These are phyloP conservation scores for Pammene fasciana DNA, from an alignment of 2,888 invertebrate species.

Conservation along the genomic window DNA sequence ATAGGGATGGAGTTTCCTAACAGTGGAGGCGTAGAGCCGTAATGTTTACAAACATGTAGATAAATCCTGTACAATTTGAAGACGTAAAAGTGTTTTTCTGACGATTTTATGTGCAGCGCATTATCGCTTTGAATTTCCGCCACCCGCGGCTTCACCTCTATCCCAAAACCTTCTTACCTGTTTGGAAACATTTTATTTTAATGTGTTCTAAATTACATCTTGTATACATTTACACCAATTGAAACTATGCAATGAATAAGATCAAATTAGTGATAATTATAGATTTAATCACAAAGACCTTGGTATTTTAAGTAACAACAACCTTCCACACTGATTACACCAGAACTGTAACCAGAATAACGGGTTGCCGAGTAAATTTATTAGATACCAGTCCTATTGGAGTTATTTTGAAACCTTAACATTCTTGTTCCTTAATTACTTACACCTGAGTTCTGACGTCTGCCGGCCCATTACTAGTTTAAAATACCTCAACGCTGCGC, in stretches of 20 bases:
- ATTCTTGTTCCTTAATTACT: slow-evolving; percentile 34
- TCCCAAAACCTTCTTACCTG: background rate
- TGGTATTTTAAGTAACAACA: slow-evolving; percentile 15
- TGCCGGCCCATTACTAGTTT: slow-evolving; percentile 18
- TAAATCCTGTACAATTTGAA: too few relatives aligned
- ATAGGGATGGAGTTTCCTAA: too few relatives aligned
- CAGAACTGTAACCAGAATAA: slow-evolving; percentile 22
- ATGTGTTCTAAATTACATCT: background rate
- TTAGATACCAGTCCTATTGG: slow-evolving; percentile 30
- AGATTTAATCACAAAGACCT: background rate
- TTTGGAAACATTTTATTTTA: background rate
- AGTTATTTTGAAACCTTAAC: slow-evolving; percentile 37
- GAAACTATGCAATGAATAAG: background rate
- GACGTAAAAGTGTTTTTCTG: too few relatives aligned
- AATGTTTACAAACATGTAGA: too few relatives aligned
- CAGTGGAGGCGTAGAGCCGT: too few relatives aligned
- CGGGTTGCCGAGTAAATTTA: slow-evolving; percentile 23
- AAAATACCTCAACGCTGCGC: slow-evolving; percentile 10
- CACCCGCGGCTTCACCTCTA: too few relatives aligned
- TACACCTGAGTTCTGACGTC: slow-evolving; percentile 29
- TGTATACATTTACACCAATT: background rate
- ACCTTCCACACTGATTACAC: slow-evolving; percentile 21
- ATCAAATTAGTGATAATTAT: background rate
- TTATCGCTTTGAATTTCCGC: too few relatives aligned
- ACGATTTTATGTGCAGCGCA: too few relatives aligned